A percentile compares a stretch with the other conserved stretches of the same genome.
phyloP scores from a whole-genome alignment of 2,113 vertebrate genomes.

The Alethe castanea region DNA sequence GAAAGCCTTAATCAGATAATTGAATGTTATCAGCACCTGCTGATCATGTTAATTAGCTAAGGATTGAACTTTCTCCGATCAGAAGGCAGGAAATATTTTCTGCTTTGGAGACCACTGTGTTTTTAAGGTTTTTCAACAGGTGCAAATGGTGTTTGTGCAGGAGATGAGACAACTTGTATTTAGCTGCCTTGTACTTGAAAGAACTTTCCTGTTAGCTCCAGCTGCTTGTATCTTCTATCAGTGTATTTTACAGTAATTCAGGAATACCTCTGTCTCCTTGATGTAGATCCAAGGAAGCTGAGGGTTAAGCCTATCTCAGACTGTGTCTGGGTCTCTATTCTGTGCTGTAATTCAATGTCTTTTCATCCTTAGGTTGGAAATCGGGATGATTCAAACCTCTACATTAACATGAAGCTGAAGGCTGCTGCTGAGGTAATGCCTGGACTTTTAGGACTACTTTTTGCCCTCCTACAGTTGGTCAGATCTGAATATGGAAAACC shows the following conservation, averaged over 20 bases:
- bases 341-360: neutral
- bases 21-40: slow-evolving; percentile 15
- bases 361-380: slow-evolving; percentile 86
- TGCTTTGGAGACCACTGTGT: neutral
- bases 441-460: neutral
- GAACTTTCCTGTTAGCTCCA: neutral
- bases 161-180: neutral
- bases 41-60: slow-evolving; percentile 28
- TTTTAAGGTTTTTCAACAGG: neutral
- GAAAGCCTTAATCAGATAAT: slow-evolving; percentile 18
- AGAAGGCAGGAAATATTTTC: neutral
- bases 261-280: neutral
- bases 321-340: neutral
- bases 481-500: neutral
- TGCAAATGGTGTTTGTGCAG: neutral
- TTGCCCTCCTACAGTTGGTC: neutral
- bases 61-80: neutral
- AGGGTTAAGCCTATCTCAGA: neutral
- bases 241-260: neutral
- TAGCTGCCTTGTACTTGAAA: neutral
- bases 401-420: slow-evolving; percentile 96
- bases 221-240: neutral
- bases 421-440: slow-evolving; percentile 90
- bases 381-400: slow-evolving; percentile 95
- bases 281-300: neutral